phyloP scores from a whole-genome alignment of 2,888 invertebrate species.

The Volucella inflata region DNA sequence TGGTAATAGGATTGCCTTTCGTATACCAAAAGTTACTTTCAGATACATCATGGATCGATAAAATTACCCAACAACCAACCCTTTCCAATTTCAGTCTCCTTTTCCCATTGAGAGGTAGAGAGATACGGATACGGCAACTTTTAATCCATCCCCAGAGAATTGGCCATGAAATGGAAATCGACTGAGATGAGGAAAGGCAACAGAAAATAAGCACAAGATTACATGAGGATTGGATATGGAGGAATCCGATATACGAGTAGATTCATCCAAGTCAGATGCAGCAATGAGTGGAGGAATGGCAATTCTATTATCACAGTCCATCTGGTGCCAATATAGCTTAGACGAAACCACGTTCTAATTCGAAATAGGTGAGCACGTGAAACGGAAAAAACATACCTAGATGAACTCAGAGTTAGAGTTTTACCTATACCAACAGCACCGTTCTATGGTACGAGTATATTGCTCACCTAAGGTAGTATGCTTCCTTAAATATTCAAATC shows the following conservation, averaged over 20 bases:
- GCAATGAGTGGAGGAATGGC: neutral
- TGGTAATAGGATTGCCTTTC: constrained; percentile 1
- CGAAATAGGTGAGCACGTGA: neutral
- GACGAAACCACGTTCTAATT: neutral
- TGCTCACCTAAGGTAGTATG: too few species aligned
- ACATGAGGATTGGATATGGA: neutral
- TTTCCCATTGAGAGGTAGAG: neutral
- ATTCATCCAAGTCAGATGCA: neutral
- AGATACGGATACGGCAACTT: constrained; percentile 17
- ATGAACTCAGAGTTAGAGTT: neutral
- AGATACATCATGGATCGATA: constrained; percentile 19
- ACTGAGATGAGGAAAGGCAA: neutral
- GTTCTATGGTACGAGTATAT: neutral
- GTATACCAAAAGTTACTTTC: neutral
- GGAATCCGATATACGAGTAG: neutral
- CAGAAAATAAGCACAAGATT: neutral
- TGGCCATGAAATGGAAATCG: constrained; percentile 30
- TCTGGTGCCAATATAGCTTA: neutral
- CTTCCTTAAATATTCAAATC: constrained; percentile 60
- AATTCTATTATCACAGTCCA: constrained; percentile 23
- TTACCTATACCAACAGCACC: neutral
- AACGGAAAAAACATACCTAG: neutral
- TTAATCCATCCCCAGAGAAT: constrained; percentile 43
- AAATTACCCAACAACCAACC: constrained; percentile 18
- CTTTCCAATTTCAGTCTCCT: neutral